Conservation (phyloP, 1,140 invertebrate genomes). For the Cydia splendana region DNA sequence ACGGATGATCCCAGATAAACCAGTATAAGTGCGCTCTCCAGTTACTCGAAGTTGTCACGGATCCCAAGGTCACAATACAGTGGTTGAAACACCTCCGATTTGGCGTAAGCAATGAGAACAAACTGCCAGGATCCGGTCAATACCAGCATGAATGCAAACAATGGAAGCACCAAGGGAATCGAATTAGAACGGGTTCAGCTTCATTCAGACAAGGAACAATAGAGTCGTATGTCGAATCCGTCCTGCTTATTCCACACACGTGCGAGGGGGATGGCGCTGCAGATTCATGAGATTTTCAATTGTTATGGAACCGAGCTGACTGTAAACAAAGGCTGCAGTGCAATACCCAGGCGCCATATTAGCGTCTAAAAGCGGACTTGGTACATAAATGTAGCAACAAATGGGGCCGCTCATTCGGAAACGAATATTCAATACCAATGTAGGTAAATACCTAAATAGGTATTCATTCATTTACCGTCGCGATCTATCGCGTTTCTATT, state of each 20-base stretch:
- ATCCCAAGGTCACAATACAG: not conserved
- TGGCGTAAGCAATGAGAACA: not conserved
- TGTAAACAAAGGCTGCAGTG: constrained; percentile 18
- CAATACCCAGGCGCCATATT: not conserved
- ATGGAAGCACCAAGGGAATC: constrained; percentile 22
- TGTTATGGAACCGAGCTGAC: not conserved
- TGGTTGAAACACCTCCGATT: not conserved
- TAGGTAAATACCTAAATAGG: not conserved
- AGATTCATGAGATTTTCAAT: constrained; percentile 15
- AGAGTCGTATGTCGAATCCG: not conserved
- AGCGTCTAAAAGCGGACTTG: not conserved
- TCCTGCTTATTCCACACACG: not conserved
- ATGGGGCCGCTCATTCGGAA: not conserved
- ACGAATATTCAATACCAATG: constrained; percentile 10
- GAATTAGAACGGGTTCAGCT: constrained; percentile 29
- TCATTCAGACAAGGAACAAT: constrained; percentile 22
- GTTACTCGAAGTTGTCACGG: not conserved
- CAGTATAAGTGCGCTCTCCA: too few species aligned
- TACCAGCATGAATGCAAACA: constrained; percentile 19
- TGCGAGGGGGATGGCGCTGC: not conserved
- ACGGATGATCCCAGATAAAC: too few species aligned
- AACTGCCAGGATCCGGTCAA: constrained; percentile 20
- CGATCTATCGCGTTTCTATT: too few species aligned
- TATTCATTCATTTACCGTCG: not conserved
- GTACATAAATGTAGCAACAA: not conserved